A percentile compares a stretch with the other conserved stretches of the same genome.
phyloP scores from a whole-genome alignment of 2,113 vertebrate species.

The Hyla sarda region DNA sequence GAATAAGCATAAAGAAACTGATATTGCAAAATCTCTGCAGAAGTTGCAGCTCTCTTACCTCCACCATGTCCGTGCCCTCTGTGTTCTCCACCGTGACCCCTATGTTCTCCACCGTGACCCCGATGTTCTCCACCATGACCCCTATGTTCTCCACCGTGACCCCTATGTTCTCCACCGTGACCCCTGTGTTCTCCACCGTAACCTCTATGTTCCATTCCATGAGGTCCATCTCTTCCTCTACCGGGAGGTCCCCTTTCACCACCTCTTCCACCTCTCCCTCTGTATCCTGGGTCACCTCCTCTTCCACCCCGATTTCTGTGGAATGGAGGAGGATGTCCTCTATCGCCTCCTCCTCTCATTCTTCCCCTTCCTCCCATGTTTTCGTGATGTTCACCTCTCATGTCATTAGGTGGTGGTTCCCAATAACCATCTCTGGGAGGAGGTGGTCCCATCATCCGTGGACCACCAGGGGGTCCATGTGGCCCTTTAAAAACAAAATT shows the following conservation, averaged over 20 bases:
- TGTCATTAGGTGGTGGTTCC: constrained; percentile 81
- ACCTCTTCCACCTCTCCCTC: constrained; percentile 77
- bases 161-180: constrained; percentile 56
- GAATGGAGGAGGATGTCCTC: constrained; percentile 76
- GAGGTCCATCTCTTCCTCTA: constrained; percentile 77
- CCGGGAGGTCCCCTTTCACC: constrained; percentile 75
- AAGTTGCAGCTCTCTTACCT: neutral
- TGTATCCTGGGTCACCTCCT: constrained; percentile 81
- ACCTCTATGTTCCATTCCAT: constrained; percentile 67
- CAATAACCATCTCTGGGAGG: constrained; percentile 86
- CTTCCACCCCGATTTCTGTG: constrained; percentile 80
- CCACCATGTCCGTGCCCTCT: constrained; percentile 64
- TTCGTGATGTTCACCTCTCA: constrained; percentile 82
- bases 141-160: constrained; percentile 62
- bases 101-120: constrained; percentile 72
- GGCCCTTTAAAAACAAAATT: constrained; percentile 63
- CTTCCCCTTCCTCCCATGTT: constrained; percentile 65
- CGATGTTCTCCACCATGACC: constrained; percentile 73
- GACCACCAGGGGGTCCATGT: constrained; percentile 74
- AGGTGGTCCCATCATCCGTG: constrained; percentile 87
- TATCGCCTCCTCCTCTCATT: constrained; percentile 63
- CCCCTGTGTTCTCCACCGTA: constrained; percentile 67
- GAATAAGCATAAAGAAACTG: neutral
- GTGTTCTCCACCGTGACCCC: constrained; percentile 64
- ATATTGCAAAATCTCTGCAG: neutral